Evolutionary conservation across 2,113 vertebrate genomes (phyloP).

Genomic region (Pontoporia blainvillei): DNA sequence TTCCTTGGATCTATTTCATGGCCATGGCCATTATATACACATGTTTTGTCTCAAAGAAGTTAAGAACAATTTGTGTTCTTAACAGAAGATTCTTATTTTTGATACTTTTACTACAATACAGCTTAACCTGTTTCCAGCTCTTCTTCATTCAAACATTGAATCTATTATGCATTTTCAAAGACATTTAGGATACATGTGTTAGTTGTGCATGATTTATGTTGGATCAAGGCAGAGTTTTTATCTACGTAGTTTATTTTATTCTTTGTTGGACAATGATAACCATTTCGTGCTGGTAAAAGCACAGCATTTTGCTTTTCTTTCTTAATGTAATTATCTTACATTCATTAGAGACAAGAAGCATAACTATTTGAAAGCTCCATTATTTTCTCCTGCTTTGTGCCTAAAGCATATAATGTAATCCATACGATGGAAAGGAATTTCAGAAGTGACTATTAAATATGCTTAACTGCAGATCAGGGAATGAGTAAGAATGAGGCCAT

Average conservation of each 20-base stretch:
- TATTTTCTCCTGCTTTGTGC: constrained; percentile 48
- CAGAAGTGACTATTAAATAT: constrained; percentile 19
- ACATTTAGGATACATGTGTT: constrained; percentile 7
- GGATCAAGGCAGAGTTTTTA: constrained; percentile 1
- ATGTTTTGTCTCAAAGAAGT: not conserved
- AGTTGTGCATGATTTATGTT: not conserved
- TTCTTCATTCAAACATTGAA: not conserved
- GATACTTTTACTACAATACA: not conserved
- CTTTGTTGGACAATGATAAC: constrained; percentile 45
- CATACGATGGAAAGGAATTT: constrained; percentile 21
- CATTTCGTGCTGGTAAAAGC: constrained; percentile 43
- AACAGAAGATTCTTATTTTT: constrained; percentile 12
- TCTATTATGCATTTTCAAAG: constrained; percentile 42
- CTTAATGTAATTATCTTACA: constrained; percentile 66
- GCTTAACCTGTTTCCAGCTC: not conserved
- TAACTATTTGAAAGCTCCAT: constrained; percentile 51
- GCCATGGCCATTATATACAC: not conserved
- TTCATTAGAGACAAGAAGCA: constrained; percentile 53
- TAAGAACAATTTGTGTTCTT: not conserved
- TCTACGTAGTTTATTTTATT: constrained; percentile 23
- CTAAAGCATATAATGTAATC: not conserved
- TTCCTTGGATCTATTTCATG: not conserved
- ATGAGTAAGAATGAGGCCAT: constrained; percentile 28
- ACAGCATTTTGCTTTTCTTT: constrained; percentile 21
- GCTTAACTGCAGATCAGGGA: constrained; percentile 14